Evolutionary conservation across 2,113 vertebrate species (phyloP).

Genomic region (Trinectes maculatus): DNA sequence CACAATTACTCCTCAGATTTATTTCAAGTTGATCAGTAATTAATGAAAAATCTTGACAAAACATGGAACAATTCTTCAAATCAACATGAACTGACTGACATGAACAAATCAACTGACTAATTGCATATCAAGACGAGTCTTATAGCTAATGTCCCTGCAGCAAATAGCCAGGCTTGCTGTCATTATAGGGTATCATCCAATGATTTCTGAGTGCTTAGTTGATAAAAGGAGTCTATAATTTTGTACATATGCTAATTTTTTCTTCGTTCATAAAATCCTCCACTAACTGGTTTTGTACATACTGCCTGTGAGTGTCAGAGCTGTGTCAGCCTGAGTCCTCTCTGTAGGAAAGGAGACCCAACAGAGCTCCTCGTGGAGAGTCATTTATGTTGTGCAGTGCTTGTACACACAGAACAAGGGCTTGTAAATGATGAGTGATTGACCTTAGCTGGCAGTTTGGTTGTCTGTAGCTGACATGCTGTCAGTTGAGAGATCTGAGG

Average conservation of each 20-base stretch:
- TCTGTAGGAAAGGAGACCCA: conserved; percentile 8
- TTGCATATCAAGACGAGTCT: conserved; percentile 41
- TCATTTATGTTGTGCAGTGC: conserved; percentile 25
- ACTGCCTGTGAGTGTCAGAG: conserved; percentile 7
- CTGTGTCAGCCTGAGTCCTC: conserved; percentile 8
- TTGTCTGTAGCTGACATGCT: conserved; percentile 49
- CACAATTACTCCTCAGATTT: neutral
- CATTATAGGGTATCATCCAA: conserved; percentile 20
- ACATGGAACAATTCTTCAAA: neutral
- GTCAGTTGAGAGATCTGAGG: conserved; percentile 22
- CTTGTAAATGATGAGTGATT: neutral
- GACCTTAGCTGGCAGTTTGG: conserved; percentile 69
- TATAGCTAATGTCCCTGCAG: conserved; percentile 31
- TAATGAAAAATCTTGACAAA: neutral
- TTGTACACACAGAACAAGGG: conserved; percentile 20
- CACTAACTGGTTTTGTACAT: neutral
- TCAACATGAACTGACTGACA: conserved; percentile 9
- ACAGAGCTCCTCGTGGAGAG: conserved; percentile 25
- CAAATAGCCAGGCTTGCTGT: conserved; percentile 4
- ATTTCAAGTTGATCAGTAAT: neutral
- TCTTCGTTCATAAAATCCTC: conserved; percentile 23
- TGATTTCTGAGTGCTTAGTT: conserved; percentile 23
- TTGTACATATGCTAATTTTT: neutral
- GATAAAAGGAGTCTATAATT: conserved; percentile 29
- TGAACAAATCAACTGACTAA: conserved; percentile 23